phyloP scores from a whole-genome alignment of 2,888 invertebrate species.

The Amiota minor region DNA sequence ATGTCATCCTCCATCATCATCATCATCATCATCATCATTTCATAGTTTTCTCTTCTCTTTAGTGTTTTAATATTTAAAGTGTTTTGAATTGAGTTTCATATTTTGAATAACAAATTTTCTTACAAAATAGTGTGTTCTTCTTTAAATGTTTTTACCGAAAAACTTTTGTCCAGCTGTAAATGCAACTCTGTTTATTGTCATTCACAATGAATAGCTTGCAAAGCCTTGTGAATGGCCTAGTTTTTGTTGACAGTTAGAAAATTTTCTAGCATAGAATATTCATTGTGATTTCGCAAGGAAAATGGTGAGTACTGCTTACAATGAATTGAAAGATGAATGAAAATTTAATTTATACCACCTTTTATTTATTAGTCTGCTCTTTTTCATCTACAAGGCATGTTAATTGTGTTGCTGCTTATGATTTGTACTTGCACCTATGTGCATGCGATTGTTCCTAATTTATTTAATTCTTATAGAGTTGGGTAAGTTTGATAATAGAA shows the following conservation, averaged over 20 bases:
- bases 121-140: neutral
- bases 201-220: neutral
- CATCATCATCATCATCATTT: no score
- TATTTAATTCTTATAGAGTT: constrained; percentile 25
- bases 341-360: no score
- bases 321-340: neutral
- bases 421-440: constrained; percentile 35
- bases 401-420: constrained; percentile 21
- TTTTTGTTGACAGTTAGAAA: neutral
- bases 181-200: constrained; percentile 9
- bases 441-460: constrained; percentile 26
- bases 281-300: neutral
- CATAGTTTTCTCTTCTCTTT: no score
- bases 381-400: constrained; percentile 27
- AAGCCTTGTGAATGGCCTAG: neutral
- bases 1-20: neutral
- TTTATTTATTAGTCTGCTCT: constrained; percentile 20
- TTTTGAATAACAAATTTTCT: neutral
- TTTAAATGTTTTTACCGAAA: neutral
- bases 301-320: constrained; percentile 32
- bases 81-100: neutral
- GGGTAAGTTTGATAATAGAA: constrained; percentile 20
- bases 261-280: neutral
- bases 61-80: constrained; percentile 7
- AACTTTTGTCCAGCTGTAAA: neutral